Conservation (phyloP, 2,888 invertebrate genomes). For the Rotaria sp. region DNA sequence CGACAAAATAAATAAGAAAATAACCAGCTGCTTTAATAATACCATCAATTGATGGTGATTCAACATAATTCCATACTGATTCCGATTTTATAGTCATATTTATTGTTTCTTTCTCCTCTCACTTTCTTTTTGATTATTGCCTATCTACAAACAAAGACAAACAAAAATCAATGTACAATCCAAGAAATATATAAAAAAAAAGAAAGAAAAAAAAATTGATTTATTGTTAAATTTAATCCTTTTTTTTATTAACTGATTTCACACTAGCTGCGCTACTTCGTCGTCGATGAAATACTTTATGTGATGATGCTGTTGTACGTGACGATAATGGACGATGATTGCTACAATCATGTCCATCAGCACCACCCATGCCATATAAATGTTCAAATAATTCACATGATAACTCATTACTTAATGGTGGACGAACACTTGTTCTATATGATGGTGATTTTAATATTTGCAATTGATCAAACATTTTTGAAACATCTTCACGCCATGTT, state of each 20-base stretch:
- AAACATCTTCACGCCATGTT: neutral
- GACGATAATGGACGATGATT: neutral
- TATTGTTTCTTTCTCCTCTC: neutral
- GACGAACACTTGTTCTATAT: neutral
- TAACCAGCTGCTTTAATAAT: neutral
- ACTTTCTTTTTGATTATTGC: neutral
- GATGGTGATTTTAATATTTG: neutral
- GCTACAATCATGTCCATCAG: neutral
- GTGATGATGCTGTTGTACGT: neutral
- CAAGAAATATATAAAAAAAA: neutral
- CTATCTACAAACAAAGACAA: neutral
- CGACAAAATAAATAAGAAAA: neutral
- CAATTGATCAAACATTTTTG: constrained; percentile 1
- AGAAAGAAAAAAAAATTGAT: too few species aligned
- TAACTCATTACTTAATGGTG: neutral
- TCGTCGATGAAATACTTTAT: neutral
- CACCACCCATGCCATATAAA: neutral
- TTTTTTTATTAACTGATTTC: neutral
- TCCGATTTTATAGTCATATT: neutral
- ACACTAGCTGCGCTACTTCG: neutral
- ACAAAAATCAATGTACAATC: neutral
- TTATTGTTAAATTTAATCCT: neutral
- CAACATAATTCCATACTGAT: neutral
- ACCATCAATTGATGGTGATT: neutral
- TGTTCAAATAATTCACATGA: neutral